A percentile compares a stretch with the other conserved stretches of the same genome.
phyloP scores from a whole-genome alignment of 2,113 vertebrate species.

The Origma solitaria region DNA sequence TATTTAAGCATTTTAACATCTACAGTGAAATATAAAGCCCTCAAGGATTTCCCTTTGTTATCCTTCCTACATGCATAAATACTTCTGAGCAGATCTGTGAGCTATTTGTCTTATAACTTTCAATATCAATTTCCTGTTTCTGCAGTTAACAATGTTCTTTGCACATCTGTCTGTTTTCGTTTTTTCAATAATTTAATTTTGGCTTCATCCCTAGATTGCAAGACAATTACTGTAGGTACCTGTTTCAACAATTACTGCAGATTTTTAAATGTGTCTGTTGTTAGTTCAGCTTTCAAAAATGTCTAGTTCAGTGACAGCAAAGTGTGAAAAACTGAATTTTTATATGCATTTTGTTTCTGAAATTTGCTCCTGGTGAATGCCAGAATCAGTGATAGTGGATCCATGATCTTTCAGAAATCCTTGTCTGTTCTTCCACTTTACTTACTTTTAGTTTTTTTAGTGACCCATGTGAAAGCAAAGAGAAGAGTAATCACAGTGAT shows the following conservation, averaged over 20 bases:
- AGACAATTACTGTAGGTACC: background rate
- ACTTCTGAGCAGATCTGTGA: background rate
- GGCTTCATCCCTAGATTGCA: background rate
- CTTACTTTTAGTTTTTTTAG: background rate
- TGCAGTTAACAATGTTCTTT: background rate
- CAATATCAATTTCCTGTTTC: background rate
- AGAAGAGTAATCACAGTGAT: background rate
- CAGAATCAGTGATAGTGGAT: background rate
- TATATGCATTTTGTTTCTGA: background rate
- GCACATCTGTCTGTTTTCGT: background rate
- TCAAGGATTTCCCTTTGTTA: background rate
- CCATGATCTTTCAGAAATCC: background rate
- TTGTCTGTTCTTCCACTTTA: background rate
- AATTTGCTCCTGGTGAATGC: background rate
- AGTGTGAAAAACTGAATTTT: background rate
- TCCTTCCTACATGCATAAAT: background rate
- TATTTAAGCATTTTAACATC: background rate
- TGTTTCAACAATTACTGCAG: background rate
- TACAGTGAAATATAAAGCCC: background rate
- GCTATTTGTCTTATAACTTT: background rate
- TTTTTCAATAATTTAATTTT: slow-evolving; percentile 4
- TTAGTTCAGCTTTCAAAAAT: background rate
- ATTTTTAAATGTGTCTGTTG: background rate
- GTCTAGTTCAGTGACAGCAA: background rate
- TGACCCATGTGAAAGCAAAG: background rate